Percentiles rank a stretch among this genome's conserved stretches.
Conservation (phyloP, 2,888 invertebrate species). For the Habrosyne pyritoides region DNA sequence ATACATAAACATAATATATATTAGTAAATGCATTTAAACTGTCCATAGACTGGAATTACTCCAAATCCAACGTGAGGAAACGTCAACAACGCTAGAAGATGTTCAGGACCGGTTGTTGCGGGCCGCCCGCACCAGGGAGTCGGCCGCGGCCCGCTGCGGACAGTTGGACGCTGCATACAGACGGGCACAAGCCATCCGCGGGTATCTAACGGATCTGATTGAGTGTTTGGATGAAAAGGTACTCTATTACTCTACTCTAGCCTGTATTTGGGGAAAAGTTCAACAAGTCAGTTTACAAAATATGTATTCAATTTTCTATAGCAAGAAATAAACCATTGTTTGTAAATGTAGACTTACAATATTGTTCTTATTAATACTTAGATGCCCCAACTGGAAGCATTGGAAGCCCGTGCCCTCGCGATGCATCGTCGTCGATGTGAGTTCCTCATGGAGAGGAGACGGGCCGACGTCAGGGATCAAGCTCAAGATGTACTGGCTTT, state of each 20-base stretch:
- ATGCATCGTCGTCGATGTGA: slow-evolving; percentile 88
- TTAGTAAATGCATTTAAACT: no score
- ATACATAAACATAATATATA: no score
- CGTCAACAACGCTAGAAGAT: slow-evolving; percentile 70
- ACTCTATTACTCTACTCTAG: no score
- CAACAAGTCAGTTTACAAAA: no score
- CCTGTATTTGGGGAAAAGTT: no score
- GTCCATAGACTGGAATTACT: slow-evolving; percentile 55
- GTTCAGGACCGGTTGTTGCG: slow-evolving; percentile 50
- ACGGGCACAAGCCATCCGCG: slow-evolving; percentile 97
- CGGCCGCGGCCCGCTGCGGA: slow-evolving; percentile 69
- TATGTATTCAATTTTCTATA: no score
- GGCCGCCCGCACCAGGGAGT: slow-evolving; percentile 70
- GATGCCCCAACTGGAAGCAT: slow-evolving; percentile 88
- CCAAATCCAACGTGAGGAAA: slow-evolving; percentile 48
- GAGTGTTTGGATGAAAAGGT: slow-evolving; percentile 99
- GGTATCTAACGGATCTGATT: slow-evolving; percentile 97
- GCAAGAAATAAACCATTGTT: no score
- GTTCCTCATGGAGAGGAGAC: slow-evolving; percentile 90
- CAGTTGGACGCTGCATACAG: slow-evolving; percentile 91
- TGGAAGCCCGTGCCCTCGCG: slow-evolving; percentile 91
- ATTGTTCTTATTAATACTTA: slow-evolving; percentile 43
- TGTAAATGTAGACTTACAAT: no score
- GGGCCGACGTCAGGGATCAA: slow-evolving; percentile 97
- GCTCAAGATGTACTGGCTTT: slow-evolving; percentile 93